Percentiles rank a stretch among this genome's conserved stretches.
Evolutionary conservation across 2,888 invertebrate genomes (phyloP).

Genomic region (Temnothorax rugatulus): DNA sequence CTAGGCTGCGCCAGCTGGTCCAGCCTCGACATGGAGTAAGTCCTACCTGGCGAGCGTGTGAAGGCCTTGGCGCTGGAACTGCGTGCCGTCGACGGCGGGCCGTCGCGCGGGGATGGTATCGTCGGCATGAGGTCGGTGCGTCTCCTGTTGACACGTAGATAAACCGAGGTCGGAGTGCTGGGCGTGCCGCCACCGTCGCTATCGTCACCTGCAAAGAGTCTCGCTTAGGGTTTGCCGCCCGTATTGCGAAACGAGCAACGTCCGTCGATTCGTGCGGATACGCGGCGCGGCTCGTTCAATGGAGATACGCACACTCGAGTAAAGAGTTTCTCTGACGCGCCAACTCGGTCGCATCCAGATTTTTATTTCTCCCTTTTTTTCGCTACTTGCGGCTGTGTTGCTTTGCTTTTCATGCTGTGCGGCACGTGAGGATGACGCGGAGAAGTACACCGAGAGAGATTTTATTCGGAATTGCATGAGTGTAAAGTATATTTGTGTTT

Average conservation of each 20-base stretch:
- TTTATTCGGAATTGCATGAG: not conserved
- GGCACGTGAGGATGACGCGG: slow-evolving; percentile 19
- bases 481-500: not conserved
- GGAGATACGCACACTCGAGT: slow-evolving; percentile 26
- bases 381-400: slow-evolving; percentile 21
- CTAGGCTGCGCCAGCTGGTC: slow-evolving; percentile 94
- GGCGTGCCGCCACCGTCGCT: slow-evolving; percentile 77
- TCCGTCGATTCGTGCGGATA: slow-evolving; percentile 54
- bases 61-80: slow-evolving; percentile 85
- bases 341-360: slow-evolving; percentile 3
- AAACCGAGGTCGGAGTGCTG: slow-evolving; percentile 87
- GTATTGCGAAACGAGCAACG: slow-evolving; percentile 62
- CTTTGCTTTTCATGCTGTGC: slow-evolving; percentile 57
- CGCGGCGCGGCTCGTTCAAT: slow-evolving; percentile 50
- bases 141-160: slow-evolving; percentile 93
- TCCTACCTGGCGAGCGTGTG: slow-evolving; percentile 92
- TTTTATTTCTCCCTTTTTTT: slow-evolving; percentile 15
- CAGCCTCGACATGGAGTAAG: slow-evolving; percentile 97
- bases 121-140: slow-evolving; percentile 97
- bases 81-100: slow-evolving; percentile 80
- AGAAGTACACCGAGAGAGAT: slow-evolving; percentile 37
- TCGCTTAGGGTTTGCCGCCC: slow-evolving; percentile 77
- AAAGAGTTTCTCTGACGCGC: slow-evolving; percentile 20
- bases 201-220: slow-evolving; percentile 83
- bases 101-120: slow-evolving; percentile 91